Evolutionary conservation across 2,113 vertebrate genomes (phyloP).

Genomic region (Phylloscopus trochilus): DNA sequence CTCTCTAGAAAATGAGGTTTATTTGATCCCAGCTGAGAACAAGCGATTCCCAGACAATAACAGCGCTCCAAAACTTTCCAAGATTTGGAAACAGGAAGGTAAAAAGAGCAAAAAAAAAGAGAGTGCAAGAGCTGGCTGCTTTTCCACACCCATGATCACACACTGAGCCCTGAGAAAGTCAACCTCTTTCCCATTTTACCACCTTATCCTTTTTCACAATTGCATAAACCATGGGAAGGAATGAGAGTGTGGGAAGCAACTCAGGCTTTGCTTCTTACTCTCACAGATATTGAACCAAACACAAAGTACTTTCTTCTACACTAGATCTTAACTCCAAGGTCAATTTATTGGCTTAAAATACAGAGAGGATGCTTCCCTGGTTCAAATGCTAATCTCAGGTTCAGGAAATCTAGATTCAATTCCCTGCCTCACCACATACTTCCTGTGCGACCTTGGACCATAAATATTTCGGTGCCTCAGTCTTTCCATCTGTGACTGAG

Average conservation of each 20-base stretch:
- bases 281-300: not conserved
- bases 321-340: slow-evolving; percentile 39
- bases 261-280: not conserved
- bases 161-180: slow-evolving; percentile 7
- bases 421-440: slow-evolving; percentile 60
- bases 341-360: slow-evolving; percentile 38
- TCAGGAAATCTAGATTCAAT: slow-evolving; percentile 68
- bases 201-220: slow-evolving; percentile 17
- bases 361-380: slow-evolving; percentile 53
- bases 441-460: slow-evolving; percentile 59
- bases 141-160: slow-evolving; percentile 5
- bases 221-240: slow-evolving; percentile 8
- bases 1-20: not conserved
- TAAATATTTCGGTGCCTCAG: slow-evolving; percentile 61
- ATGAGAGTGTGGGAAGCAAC: not conserved
- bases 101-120: not conserved
- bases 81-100: slow-evolving; percentile 1
- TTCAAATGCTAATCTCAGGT: slow-evolving; percentile 55
- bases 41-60: slow-evolving; percentile 20
- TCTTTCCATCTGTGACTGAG: slow-evolving; percentile 48
- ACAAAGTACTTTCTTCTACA: not conserved
- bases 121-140: not conserved
- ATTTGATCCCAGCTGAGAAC: not conserved
- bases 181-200: slow-evolving; percentile 5
- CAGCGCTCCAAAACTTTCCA: not conserved